A percentile compares a stretch with the other conserved stretches of the same genome.
phyloP scores from a whole-genome alignment of 2,888 invertebrate species.

The Chouioia cunea region DNA sequence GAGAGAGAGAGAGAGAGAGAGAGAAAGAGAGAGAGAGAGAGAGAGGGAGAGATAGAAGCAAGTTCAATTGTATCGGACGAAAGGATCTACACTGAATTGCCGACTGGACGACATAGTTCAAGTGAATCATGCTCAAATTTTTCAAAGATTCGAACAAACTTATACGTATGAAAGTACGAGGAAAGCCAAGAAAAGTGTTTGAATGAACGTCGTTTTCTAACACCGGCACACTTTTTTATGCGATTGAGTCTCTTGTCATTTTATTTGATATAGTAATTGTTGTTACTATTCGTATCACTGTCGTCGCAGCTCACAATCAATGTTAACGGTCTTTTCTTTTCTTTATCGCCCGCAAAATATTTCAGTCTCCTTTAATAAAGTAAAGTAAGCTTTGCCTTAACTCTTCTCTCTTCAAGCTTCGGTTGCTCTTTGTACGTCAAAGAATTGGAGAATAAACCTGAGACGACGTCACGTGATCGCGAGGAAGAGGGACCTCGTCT shows the following conservation, averaged over 20 bases:
- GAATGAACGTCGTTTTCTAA: slow-evolving; percentile 4
- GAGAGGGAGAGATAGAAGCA: slow-evolving; percentile 32
- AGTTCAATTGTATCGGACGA: slow-evolving; percentile 12
- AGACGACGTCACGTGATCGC: slow-evolving; percentile 4
- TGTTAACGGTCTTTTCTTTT: slow-evolving; percentile 23
- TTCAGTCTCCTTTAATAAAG: slow-evolving; percentile 34
- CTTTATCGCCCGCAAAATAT: slow-evolving; percentile 24
- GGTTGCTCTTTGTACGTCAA: slow-evolving; percentile 21
- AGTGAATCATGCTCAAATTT: slow-evolving; percentile 32
- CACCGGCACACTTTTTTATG: slow-evolving; percentile 25
- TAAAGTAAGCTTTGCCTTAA: slow-evolving; percentile 28
- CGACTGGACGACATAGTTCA: slow-evolving; percentile 29
- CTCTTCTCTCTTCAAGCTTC: slow-evolving; percentile 18
- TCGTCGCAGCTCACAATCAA: slow-evolving; percentile 26
- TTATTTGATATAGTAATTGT: slow-evolving; percentile 39
- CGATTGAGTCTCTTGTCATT: slow-evolving; percentile 26
- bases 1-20: slow-evolving; percentile 41
- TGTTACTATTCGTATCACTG: slow-evolving; percentile 39
- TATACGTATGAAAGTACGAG: slow-evolving; percentile 10
- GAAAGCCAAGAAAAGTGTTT: slow-evolving; percentile 12
- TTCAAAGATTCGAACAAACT: slow-evolving; percentile 26
- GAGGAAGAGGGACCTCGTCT: slow-evolving; percentile 5
- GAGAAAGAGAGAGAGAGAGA: slow-evolving; percentile 42
- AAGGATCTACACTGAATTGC: slow-evolving; percentile 31
- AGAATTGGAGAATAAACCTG: slow-evolving; percentile 1